Conservation (phyloP, 2,113 vertebrate genomes). For the Coracopsis vasa region DNA sequence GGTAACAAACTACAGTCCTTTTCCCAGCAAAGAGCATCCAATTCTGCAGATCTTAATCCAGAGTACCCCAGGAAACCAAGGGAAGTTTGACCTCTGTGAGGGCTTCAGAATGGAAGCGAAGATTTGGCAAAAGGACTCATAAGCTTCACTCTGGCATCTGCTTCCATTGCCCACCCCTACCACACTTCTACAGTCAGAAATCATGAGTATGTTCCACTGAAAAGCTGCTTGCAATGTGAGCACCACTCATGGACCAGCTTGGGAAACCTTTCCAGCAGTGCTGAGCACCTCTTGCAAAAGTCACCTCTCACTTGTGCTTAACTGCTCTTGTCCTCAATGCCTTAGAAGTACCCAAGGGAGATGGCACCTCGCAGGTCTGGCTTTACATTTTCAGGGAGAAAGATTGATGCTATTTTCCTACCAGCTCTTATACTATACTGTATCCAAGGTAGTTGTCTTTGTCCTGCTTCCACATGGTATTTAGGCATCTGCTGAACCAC, state of each 20-base stretch:
- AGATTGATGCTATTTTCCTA: slow-evolving; percentile 37
- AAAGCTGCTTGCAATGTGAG: neutral
- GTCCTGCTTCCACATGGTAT: neutral
- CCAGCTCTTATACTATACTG: neutral
- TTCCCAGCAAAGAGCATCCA: neutral
- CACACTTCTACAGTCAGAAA: neutral
- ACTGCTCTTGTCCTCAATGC: neutral
- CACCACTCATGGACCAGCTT: rapidly evolving
- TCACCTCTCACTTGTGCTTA: neutral
- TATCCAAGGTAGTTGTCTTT: rapidly evolving
- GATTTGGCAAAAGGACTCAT: neutral
- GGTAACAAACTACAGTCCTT: neutral
- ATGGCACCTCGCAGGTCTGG: neutral
- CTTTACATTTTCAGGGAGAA: slow-evolving; percentile 31
- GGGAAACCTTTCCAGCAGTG: rapidly evolving
- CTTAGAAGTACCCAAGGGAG: slow-evolving; percentile 19
- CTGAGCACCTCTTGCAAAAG: neutral
- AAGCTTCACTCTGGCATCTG: neutral
- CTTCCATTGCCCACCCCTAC: neutral
- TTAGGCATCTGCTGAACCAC: neutral
- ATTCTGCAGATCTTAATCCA: neutral
- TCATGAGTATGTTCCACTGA: rapidly evolving
- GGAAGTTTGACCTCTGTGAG: neutral
- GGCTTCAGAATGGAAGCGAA: neutral
- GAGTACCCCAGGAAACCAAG: rapidly evolving